These are phyloP conservation scores for Notocelia uddmanniana DNA, from an alignment of 2,888 invertebrate species.

Conservation along the genomic window DNA sequence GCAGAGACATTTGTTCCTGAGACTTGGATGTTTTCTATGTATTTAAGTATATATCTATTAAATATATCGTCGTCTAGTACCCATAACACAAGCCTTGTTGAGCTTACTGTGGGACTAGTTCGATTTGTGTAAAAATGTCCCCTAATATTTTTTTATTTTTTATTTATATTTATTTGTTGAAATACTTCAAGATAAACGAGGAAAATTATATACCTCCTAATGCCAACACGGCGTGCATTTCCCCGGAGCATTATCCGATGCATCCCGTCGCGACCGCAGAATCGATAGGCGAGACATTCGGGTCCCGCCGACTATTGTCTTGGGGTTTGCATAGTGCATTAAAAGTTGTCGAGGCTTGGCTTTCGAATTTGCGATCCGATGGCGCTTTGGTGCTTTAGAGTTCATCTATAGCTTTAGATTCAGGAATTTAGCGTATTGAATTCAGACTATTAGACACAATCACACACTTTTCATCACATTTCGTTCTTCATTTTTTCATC, in stretches of 20 bases:
- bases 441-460: background rate
- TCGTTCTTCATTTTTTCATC: background rate
- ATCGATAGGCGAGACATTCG: slow-evolving; percentile 71
- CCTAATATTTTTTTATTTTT: no score
- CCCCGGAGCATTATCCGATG: slow-evolving; percentile 6
- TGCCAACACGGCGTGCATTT: slow-evolving; percentile 13
- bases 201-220: slow-evolving; percentile 49
- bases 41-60: no score
- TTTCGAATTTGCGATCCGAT: background rate
- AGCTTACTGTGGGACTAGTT: no score
- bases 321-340: background rate
- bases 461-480: background rate
- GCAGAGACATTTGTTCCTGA: no score
- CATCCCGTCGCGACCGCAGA: slow-evolving; percentile 60
- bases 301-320: slow-evolving; percentile 46
- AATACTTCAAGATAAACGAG: slow-evolving; percentile 15
- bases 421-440: background rate
- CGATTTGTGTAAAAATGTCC: no score
- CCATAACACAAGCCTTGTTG: no score
- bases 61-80: no score
- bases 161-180: no score
- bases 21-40: no score
- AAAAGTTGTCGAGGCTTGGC: slow-evolving; percentile 18
- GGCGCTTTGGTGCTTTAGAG: background rate
- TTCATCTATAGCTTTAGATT: background rate